A percentile compares a stretch with the other conserved stretches of the same genome.
Evolutionary conservation across 2,888 invertebrate genomes (phyloP).

Genomic region (Dasypolia templi): DNA sequence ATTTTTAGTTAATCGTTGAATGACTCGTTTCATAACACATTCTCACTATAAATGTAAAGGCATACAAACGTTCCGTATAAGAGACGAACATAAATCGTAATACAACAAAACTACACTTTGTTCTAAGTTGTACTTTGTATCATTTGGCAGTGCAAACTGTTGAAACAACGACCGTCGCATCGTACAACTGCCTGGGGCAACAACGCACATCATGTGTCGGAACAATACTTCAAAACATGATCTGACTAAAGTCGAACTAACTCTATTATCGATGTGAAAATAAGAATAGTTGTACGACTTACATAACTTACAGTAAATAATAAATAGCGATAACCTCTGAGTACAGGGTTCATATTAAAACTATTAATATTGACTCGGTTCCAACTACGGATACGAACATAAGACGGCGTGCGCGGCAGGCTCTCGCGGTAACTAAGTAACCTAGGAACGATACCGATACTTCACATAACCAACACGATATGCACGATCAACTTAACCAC

Average conservation of each 20-base stretch:
- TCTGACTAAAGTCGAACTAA: conserved; percentile 64
- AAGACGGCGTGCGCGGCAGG: conserved; percentile 83
- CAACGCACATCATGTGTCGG: too few species aligned
- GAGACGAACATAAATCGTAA: conserved; percentile 70
- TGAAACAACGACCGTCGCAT: conserved; percentile 66
- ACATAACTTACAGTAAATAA: conserved; percentile 78
- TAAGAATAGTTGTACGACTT: conserved; percentile 74
- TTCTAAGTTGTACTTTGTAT: conserved; percentile 84
- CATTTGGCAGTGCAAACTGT: conserved; percentile 85
- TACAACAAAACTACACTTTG: conserved; percentile 73
- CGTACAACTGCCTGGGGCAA: conserved; percentile 72
- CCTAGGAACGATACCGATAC: conserved; percentile 83
- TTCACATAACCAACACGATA: conserved; percentile 87
- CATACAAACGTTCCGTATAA: conserved; percentile 69
- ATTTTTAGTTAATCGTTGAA: conserved; percentile 48
- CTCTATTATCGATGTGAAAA: conserved; percentile 76
- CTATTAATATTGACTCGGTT: conserved; percentile 81
- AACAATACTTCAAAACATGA: too few species aligned
- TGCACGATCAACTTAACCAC: conserved; percentile 85
- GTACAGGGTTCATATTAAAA: conserved; percentile 72
- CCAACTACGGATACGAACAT: conserved; percentile 80
- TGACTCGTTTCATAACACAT: conserved; percentile 53
- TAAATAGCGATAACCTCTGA: conserved; percentile 84
- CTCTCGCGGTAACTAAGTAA: conserved; percentile 79
- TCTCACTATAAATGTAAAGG: conserved; percentile 66